Evolutionary conservation across 2,113 vertebrate species (phyloP), one percentile per base, ranked within the genome.

Genomic region (Chauna torquata): DNA sequence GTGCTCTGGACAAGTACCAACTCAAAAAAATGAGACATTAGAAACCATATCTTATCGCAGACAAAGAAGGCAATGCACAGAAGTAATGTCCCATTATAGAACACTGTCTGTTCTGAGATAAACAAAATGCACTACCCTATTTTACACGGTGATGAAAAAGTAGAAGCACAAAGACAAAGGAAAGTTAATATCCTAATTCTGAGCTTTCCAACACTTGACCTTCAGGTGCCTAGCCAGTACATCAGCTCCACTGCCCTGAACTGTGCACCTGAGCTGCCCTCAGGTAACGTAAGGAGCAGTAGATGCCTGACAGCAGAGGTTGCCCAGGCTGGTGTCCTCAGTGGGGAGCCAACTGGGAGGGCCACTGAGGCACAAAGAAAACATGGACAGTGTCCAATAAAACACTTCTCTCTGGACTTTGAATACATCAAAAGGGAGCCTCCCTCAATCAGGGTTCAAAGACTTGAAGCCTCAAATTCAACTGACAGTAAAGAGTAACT

Each of bases 81-180:
- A 86, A 96, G 91, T 93, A 88, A 94, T 82, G 77, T 94, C 91
- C 94, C 86, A 80, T 95, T 97, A 92, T 82, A 97, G 88, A 92
- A 65, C 81, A 69, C 38, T 74, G 81, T 72, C 95, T 91, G 20
- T 82, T 92, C 79, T 34, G 70, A 97, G 91, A 79, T 84, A 85
- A 92, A 91, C 3, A 1, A 95, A 95, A 91, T 34, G 40, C 66
- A 49, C 69, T 80, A 24, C 79, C n/a, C 59, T 75, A 3, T 88
- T 94, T 94, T 76, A 57, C 66, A 89, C 61, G 52, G 47, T n/a
- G 30, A 59, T 62, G 36, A 72, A 27, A 55, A 81, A 87, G 52
- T 27, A 92, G 86, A 78, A 91, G 40, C 65, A 65, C 32, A 54
- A 76, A 64, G 74, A 64, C 69, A 94, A 92, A 95, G 65, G 47